A percentile compares a stretch with the other conserved stretches of the same genome.
Evolutionary conservation across 2,113 vertebrate genomes (phyloP).

Genomic region (Atherinomorus stipes): DNA sequence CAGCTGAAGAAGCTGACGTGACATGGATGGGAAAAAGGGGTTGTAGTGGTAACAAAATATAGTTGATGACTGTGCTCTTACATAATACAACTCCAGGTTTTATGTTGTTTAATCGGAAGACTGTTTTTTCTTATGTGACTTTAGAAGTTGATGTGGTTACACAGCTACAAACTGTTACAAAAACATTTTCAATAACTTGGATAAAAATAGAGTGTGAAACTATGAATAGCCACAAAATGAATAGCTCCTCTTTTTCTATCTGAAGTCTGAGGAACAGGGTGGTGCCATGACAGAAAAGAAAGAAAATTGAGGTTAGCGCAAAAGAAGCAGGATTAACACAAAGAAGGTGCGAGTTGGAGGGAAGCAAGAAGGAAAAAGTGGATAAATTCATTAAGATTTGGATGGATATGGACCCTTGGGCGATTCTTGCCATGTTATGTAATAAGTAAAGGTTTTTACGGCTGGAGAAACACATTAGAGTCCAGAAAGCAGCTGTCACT

Average conservation of each 20-base stretch:
- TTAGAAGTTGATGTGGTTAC: too few species aligned
- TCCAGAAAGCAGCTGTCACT: conserved; percentile 18
- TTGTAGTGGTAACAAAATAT: too few species aligned
- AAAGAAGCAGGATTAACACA: conserved; percentile 20
- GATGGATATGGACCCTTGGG: conserved; percentile 47
- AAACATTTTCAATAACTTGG: not conserved
- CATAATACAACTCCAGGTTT: too few species aligned
- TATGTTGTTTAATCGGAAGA: too few species aligned
- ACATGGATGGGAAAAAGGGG: too few species aligned
- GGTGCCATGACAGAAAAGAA: not conserved
- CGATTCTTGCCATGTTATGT: conserved; percentile 46
- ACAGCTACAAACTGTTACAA: too few species aligned
- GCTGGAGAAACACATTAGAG: conserved; percentile 11
- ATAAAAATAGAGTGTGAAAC: not conserved
- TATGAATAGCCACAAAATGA: not conserved
- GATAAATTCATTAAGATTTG: conserved; percentile 36
- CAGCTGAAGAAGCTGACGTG: too few species aligned
- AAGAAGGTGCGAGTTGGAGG: not conserved
- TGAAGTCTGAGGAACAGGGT: not conserved
- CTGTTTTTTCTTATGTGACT: not conserved
- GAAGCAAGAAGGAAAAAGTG: not conserved
- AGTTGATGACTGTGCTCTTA: too few species aligned
- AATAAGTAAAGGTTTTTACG: conserved; percentile 39
- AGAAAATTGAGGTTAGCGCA: not conserved
- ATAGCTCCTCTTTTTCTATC: not conserved